Evolutionary conservation across 2,888 invertebrate genomes (phyloP), one percentile per base, ranked within the genome.

Genomic region (Diaperis boleti): DNA sequence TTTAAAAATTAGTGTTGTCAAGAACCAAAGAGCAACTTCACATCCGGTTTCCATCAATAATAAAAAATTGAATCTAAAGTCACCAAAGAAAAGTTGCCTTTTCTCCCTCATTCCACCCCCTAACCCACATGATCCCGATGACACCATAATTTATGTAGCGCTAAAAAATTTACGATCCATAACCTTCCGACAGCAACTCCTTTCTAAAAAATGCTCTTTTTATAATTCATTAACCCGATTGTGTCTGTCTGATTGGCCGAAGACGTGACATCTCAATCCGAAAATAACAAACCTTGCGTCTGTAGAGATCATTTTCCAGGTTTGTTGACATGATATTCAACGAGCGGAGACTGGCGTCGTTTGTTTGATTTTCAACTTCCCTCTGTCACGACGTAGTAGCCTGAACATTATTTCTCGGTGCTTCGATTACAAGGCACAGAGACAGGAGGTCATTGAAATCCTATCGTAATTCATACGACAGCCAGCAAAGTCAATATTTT

Each of bases 81-180:
- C n/a, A n/a, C n/a, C n/a, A n/a, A n/a, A n/a, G n/a, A n/a, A n/a
- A n/a, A n/a, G n/a, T n/a, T n/a, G n/a, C n/a, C n/a, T n/a, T n/a
- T n/a, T n/a, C n/a, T n/a, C n/a, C n/a, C n/a, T n/a, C n/a, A n/a
- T n/a, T n/a, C n/a, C n/a, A n/a, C n/a, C 33, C n/a, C n/a, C 33
- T 8, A 3, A 8, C n/a, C 33, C n/a, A 8, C 5, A 33, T n/a
- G 3, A 5, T 33, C 10, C 10, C 4, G 2, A 33, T 11, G 10
- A 33, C n/a, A n/a, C n/a, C n/a, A 42, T 42, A 42, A 42, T 45
- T 45, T 45, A 45, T 45, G 45, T 29, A 14, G 26, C 29, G 13
- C 4, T 20, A 14, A 49, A 49, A 49, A 49, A 35, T 33, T 50
- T 50, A 33, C 35, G 35, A 35, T 4, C 49, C 49, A 50, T 50